Base-by-base conservation (phyloP, 2,113 vertebrate genomes). In the Solenodon paradoxus region DNA sequence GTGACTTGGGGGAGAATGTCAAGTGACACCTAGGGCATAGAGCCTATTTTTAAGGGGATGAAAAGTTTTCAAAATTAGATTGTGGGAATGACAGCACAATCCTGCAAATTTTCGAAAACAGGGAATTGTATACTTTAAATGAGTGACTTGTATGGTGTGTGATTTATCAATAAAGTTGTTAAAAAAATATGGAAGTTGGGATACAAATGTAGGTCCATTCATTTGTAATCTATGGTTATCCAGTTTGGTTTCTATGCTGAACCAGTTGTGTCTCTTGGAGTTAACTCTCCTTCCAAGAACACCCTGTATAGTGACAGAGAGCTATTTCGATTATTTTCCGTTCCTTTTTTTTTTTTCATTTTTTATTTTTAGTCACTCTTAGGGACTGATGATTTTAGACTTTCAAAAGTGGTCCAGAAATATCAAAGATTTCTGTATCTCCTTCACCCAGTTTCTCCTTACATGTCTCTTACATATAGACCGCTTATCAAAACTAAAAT, bases 361-460 rank as follows among this genome's bases (percentile, higher is more conserved):
- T 63, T 38, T 81, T 64, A 51, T 77, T 81, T 88, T 55, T 86
- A 19, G 59, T 47, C 55, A 85, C 15, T 22, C 28, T 83, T 87
- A 5, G 1, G 38, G 38, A n/a, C 9, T 63, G 28, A 81, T 86
- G 49, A 92, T 9, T 88, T 89, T 59, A 83, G 35, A 45, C 53
- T 75, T 92, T 84, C 38, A 82, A 57, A 79, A 93, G 78, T 40
- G 51, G 59, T 75, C 30, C 32, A 45, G 90, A 95, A 72, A 68
- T 59, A 74, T 71, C 26, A 49, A 26, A 42, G 7, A 78, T 81
- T 95, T 59, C 45, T 24, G 0, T 32, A 47, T n/a, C 66, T 64
- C 26, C 63, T 79, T 95, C 22, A 47, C 26, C 28, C 30, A 92
- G 47, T 38, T 45, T 83, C 51, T 93, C 78, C 79, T 79, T 59